These are phyloP conservation scores for Chionis minor DNA, from an alignment of 2,113 vertebrate genomes.

Conservation along the genomic window DNA sequence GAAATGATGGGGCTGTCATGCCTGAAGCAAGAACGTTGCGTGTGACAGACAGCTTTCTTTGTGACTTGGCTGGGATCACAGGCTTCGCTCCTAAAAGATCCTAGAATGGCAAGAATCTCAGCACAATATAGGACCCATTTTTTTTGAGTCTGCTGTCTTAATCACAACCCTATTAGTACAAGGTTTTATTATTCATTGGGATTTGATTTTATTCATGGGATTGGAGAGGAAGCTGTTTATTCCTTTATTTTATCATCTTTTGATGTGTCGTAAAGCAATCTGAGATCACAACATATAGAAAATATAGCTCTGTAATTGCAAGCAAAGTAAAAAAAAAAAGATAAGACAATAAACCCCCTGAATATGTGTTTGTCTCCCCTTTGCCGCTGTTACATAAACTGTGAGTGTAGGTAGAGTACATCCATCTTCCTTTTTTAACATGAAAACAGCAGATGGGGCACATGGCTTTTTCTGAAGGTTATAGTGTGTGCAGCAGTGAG, in stretches of 20 bases:
- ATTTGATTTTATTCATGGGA: constrained; percentile 50
- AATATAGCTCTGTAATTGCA: not conserved
- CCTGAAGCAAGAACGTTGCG: constrained; percentile 39
- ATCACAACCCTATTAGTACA: constrained; percentile 38
- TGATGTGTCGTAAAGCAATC: not conserved
- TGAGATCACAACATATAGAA: not conserved
- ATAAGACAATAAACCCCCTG: not conserved
- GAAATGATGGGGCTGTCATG: constrained; percentile 62
- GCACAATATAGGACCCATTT: constrained; percentile 52
- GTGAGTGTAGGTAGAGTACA: constrained; percentile 8
- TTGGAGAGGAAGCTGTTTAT: constrained; percentile 2
- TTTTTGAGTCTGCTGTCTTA: constrained; percentile 52
- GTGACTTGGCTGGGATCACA: constrained; percentile 53
- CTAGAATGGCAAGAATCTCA: constrained; percentile 50
- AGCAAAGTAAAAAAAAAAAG: not conserved
- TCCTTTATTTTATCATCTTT: not conserved
- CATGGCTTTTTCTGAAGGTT: constrained; percentile 55
- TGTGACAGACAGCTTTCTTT: constrained; percentile 65
- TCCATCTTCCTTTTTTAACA: constrained; percentile 43
- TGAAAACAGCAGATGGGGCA: constrained; percentile 55
- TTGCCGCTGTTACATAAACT: not conserved
- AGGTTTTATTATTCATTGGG: constrained; percentile 59
- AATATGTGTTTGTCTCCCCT: not conserved
- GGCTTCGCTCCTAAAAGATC: constrained; percentile 28
- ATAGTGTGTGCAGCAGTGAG: not conserved